phyloP scores from a whole-genome alignment of 2,888 invertebrate genomes.

The Polyommatus icarus region DNA sequence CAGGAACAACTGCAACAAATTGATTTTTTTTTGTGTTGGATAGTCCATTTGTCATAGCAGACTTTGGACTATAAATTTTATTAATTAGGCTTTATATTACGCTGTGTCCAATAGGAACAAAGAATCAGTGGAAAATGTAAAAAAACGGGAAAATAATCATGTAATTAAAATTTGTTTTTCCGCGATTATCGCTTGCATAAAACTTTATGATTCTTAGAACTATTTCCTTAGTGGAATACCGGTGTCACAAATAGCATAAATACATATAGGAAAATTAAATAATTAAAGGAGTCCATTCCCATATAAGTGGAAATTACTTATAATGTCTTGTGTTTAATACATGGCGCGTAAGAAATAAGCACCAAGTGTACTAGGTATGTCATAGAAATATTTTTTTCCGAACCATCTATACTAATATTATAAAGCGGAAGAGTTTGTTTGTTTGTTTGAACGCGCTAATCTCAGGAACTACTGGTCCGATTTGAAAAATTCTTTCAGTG shows the following conservation, averaged over 20 bases:
- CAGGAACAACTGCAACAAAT: neutral
- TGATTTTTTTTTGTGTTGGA: neutral
- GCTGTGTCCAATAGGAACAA: too few relatives aligned
- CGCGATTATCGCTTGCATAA: neutral
- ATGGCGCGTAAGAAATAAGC: neutral
- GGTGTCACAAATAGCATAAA: slow-evolving; percentile 4
- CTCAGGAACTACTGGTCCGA: too few relatives aligned
- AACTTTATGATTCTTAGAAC: neutral
- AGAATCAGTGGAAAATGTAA: too few relatives aligned
- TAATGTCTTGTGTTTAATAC: neutral
- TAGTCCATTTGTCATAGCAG: neutral
- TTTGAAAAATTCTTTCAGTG: too few relatives aligned
- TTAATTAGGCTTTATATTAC: too few relatives aligned
- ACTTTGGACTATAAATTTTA: too few relatives aligned
- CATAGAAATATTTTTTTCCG: neutral
- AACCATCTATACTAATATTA: too few relatives aligned
- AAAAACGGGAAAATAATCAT: neutral
- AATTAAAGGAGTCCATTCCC: slow-evolving; percentile 24
- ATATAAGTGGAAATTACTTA: neutral
- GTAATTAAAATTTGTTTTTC: neutral
- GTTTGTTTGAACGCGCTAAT: too few relatives aligned
- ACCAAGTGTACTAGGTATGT: neutral
- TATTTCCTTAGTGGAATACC: slow-evolving; percentile 4
- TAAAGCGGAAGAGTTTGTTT: too few relatives aligned
- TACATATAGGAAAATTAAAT: slow-evolving; percentile 17